A percentile compares a stretch with the other conserved stretches of the same genome.
These are phyloP conservation scores for Thyatira batis DNA, from an alignment of 2,888 invertebrate genomes.

Conservation along the genomic window DNA sequence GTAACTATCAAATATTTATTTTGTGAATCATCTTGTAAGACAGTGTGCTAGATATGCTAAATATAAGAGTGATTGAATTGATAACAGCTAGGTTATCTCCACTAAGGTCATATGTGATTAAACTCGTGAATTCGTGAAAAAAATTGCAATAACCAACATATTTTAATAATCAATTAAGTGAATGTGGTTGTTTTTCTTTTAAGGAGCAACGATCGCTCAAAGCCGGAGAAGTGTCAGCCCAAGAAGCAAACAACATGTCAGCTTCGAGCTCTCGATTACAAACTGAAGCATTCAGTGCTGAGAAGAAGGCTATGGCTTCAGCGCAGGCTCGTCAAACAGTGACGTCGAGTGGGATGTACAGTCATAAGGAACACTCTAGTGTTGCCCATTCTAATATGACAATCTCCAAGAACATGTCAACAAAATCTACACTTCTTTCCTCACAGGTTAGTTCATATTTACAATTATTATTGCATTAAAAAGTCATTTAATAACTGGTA, in stretches of 20 bases:
- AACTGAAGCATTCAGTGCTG: constrained; percentile 92
- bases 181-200: constrained; percentile 36
- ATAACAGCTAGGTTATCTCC: constrained; percentile 48
- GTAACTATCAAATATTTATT: constrained; percentile 74
- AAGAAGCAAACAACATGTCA: constrained; percentile 92
- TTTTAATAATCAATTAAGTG: background rate
- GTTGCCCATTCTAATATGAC: constrained; percentile 92
- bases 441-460: constrained; percentile 67
- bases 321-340: constrained; percentile 91
- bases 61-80: constrained; percentile 50
- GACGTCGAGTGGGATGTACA: constrained; percentile 90
- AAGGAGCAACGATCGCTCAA: constrained; percentile 93
- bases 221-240: constrained; percentile 91
- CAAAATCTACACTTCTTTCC: constrained; percentile 82
- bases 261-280: constrained; percentile 92
- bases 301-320: constrained; percentile 88
- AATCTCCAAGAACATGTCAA: constrained; percentile 88
- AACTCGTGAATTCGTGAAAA: background rate
- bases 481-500: background rate
- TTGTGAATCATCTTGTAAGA: constrained; percentile 59
- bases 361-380: constrained; percentile 86
- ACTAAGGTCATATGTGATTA: constrained; percentile 25
- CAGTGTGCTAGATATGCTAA: constrained; percentile 40
- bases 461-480: background rate
- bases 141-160: background rate